Percentiles rank a stretch among this genome's conserved stretches.
phyloP scores from a whole-genome alignment of 2,113 vertebrate species.

The Gobius niger region DNA sequence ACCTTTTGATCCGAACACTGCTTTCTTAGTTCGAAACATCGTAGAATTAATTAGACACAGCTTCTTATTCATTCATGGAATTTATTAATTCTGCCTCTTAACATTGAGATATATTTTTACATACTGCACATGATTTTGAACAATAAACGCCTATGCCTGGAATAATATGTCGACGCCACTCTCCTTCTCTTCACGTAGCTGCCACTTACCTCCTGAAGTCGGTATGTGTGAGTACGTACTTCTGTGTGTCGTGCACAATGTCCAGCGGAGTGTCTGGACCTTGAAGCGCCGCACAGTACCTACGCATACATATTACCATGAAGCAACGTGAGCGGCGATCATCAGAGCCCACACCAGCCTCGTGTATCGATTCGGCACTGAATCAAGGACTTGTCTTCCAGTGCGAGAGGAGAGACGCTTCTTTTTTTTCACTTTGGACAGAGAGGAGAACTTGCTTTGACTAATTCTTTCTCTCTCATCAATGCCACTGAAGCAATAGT shows the following conservation, averaged over 20 bases:
- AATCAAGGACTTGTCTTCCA: slow-evolving; percentile 31
- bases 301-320: slow-evolving; percentile 11
- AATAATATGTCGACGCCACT: too few relatives aligned
- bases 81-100: background rate
- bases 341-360: slow-evolving; percentile 21
- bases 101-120: slow-evolving; percentile 10
- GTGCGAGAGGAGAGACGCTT: background rate
- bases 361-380: slow-evolving; percentile 37
- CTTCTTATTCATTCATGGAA: background rate
- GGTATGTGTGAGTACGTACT: slow-evolving; percentile 8
- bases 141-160: too few relatives aligned
- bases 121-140: too few relatives aligned
- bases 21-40: too few relatives aligned
- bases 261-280: slow-evolving; percentile 5
- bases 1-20: too few relatives aligned
- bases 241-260: slow-evolving; percentile 15
- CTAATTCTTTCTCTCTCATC: background rate
- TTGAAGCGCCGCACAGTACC: slow-evolving; percentile 2
- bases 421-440: background rate
- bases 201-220: background rate
- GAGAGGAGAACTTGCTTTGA: background rate
- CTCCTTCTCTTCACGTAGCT: background rate
- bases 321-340: slow-evolving; percentile 41
- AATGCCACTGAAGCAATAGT: too few relatives aligned
- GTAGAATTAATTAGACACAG: too few relatives aligned